phyloP scores from a whole-genome alignment of 2,888 invertebrate species.

The Leucozona laternaria region DNA sequence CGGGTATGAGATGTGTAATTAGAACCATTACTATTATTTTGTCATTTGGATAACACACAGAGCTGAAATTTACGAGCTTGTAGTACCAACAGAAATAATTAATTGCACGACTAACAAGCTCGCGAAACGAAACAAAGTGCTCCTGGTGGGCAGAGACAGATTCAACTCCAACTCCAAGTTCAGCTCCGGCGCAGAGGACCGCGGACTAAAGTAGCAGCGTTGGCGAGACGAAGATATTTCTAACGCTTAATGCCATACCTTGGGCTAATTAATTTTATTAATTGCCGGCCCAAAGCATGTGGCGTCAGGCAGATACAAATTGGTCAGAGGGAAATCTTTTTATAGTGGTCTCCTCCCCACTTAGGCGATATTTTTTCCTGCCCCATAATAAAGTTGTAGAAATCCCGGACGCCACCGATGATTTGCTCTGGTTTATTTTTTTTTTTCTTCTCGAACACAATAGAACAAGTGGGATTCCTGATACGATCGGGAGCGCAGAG shows the following conservation, averaged over 20 bases:
- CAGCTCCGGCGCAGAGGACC: background rate
- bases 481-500: background rate
- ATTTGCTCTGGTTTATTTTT: constrained; percentile 37
- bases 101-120: constrained; percentile 67
- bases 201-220: constrained; percentile 31
- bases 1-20: constrained; percentile 67
- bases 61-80: constrained; percentile 26
- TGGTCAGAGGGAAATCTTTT: constrained; percentile 45
- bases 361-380: constrained; percentile 1
- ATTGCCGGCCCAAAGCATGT: constrained; percentile 72
- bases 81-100: constrained; percentile 44
- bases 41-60: constrained; percentile 67
- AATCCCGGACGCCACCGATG: constrained; percentile 47
- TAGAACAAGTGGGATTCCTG: constrained; percentile 51
- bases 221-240: constrained; percentile 68
- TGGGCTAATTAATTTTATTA: constrained; percentile 75
- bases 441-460: background rate
- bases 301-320: constrained; percentile 71
- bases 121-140: constrained; percentile 68
- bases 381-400: constrained; percentile 69
- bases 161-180: background rate
- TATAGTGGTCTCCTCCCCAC: background rate
- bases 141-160: constrained; percentile 62
- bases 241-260: constrained; percentile 71
- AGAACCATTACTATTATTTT: constrained; percentile 75